Evolutionary conservation across 2,113 vertebrate species (phyloP), one percentile per base, ranked within the genome.

Genomic region (Petromus typicus): DNA sequence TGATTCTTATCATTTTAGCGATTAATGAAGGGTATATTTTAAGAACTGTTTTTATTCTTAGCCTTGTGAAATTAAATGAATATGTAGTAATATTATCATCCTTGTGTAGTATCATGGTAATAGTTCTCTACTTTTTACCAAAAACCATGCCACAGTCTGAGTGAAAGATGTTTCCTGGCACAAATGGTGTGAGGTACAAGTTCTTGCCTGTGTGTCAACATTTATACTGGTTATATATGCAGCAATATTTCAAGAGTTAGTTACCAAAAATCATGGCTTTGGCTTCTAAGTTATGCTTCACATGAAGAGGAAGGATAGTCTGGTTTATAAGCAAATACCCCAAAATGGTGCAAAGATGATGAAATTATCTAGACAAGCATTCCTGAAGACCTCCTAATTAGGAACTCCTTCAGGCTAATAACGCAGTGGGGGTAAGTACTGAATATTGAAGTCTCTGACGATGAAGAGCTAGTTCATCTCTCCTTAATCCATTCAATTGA

Each of bases 1-100:
- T 51, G 34, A 56, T 67, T 91, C 22, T 43, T 64, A n/a, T 73
- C 69, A 95, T 94, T 67, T 94, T 91, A 69, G 51, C 81, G 51
- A 85, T 59, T 76, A 88, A 89, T n/a, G 64, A 86, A 87, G 17
- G 3, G 12, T 73, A 40, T 48, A 92, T 59, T 73, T 87, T 59
- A 81, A 95, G 66, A 90, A 32, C 34, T 80, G 66, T 17, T 92
- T 96, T 96, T 45, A 84, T 71, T 78, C 32, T 71, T 78, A 59
- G 23, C 7, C 51, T 45, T 66, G 71, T 59, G 20, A 87, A 87
- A 90, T 90, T 61, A 85, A 87, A 67, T 37, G 37, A 67, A 43
- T 40, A 56, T 40, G 64, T 5, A 66, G 27, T 48, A 73, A 7
- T n/a, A 57, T 56, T 20, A 56, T 8, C 18, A 20, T 71, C 18